Evolutionary conservation across 2,113 vertebrate species (phyloP), one percentile per base, ranked within the genome.

Genomic region (Dicentrarchus labrax): DNA sequence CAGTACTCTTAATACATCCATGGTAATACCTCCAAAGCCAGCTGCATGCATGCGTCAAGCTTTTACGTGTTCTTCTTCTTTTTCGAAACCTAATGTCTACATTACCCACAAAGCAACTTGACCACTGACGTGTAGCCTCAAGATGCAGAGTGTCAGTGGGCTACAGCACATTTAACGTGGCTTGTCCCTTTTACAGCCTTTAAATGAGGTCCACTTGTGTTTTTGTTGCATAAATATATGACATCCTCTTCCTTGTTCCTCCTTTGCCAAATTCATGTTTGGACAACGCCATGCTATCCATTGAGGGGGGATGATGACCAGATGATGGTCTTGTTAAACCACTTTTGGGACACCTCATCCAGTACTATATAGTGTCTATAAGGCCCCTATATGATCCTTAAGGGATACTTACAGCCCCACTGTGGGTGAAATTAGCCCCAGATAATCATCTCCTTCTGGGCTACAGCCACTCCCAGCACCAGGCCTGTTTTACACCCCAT

Each of bases 361-460:
- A n/a, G 64, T 4, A 43, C 66, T 24, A 45, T 82, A 43, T 72
- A 66, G 69, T 16, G 82, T 82, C 76, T 82, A 21, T 64, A 83
- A 75, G 69, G 47, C 43, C 57, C 51, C 47, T 57, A 78, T 86
- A 87, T 59, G 51, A 83, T 88, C 84, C 89, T 88, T 59, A 17
- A 86, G 79, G 87, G 87, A 87, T 43, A 54, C 72, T 84, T 62
- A 13, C 69, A 72, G 68, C 56, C 68, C 71, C 56, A 22, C 78
- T 62, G 73, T 83, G 76, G 79, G 85, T 83, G 85, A 92, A 91
- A 93, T 92, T 86, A 90, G 86, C 78, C 82, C 83, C 78, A 72
- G 85, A 91, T 92, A 92, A 92, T 93, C 86, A 91, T 86, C 91
- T 91, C 84, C 89, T 86, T 83, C 79, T 88, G 87, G 81, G 90